phyloP scores from a whole-genome alignment of 2,888 invertebrate species.

The Hydriomena furcata region DNA sequence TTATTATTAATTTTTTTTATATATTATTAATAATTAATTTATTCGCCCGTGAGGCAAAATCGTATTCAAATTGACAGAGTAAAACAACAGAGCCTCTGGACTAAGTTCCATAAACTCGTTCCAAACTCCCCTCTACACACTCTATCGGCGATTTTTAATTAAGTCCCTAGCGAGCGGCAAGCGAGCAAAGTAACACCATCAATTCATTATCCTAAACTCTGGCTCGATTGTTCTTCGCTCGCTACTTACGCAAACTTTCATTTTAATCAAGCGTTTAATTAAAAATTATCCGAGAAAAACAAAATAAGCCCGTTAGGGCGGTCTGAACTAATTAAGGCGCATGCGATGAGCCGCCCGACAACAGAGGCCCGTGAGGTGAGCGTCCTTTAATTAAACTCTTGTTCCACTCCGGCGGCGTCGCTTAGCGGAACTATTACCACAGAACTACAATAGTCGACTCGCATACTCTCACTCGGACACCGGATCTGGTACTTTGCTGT shows the following conservation, averaged over 20 bases:
- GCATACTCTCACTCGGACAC: not conserved
- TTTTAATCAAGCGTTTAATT: slow-evolving; percentile 84
- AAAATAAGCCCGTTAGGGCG: slow-evolving; percentile 83
- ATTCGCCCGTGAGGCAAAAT: slow-evolving; percentile 66
- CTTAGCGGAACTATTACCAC: slow-evolving; percentile 70
- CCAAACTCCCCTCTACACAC: slow-evolving; percentile 80
- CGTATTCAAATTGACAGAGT: slow-evolving; percentile 83
- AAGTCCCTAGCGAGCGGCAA: slow-evolving; percentile 78
- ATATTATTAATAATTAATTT: too few relatives aligned
- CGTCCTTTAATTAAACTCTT: slow-evolving; percentile 77
- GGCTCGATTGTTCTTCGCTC: slow-evolving; percentile 81
- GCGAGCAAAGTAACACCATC: slow-evolving; percentile 82
- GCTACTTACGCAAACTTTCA: slow-evolving; percentile 84
- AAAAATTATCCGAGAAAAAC: slow-evolving; percentile 84
- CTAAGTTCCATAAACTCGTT: slow-evolving; percentile 81
- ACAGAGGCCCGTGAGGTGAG: slow-evolving; percentile 73
- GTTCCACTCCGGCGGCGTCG: slow-evolving; percentile 70
- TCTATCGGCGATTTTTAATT: slow-evolving; percentile 84
- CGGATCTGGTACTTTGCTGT: not conserved
- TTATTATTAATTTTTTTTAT: too few relatives aligned
- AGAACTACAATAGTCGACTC: slow-evolving; percentile 9
- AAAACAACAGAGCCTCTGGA: slow-evolving; percentile 77
- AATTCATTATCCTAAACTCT: slow-evolving; percentile 84
- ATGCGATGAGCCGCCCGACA: slow-evolving; percentile 76
- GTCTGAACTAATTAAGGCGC: slow-evolving; percentile 82